Percentiles rank a stretch among this genome's conserved stretches.
phyloP scores from a whole-genome alignment of 2,888 invertebrate genomes.

The Chrysodeixis includens region DNA sequence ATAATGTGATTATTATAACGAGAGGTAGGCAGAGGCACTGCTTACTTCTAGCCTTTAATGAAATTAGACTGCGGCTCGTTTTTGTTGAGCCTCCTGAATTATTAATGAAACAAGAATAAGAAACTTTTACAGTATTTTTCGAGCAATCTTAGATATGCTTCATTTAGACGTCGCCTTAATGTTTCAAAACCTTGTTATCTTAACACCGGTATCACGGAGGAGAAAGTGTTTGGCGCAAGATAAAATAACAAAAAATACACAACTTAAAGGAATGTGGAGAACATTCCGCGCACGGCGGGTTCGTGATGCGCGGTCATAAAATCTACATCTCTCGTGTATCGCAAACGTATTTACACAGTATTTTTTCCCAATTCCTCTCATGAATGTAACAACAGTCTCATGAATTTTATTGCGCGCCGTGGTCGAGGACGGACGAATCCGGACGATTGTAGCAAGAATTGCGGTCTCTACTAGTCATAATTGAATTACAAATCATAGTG shows the following conservation, averaged over 20 bases:
- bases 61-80: conserved; percentile 43
- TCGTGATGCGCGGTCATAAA: conserved; percentile 58
- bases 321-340: conserved; percentile 65
- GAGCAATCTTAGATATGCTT: conserved; percentile 47
- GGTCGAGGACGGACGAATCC: conserved; percentile 59
- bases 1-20: conserved; percentile 40
- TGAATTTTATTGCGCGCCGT: conserved; percentile 72
- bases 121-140: conserved; percentile 49
- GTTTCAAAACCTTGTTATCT: conserved; percentile 55
- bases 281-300: conserved; percentile 31
- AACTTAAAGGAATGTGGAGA: conserved; percentile 16
- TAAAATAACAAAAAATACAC: conserved; percentile 41
- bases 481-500: conserved; percentile 72
- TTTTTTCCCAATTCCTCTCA: conserved; percentile 67
- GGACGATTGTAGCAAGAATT: conserved; percentile 61
- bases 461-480: conserved; percentile 66
- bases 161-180: conserved; percentile 46
- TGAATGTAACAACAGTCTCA: conserved; percentile 70
- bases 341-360: conserved; percentile 64
- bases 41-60: conserved; percentile 44
- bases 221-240: conserved; percentile 37
- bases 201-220: conserved; percentile 46
- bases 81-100: conserved; percentile 49
- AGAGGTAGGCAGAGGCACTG: conserved; percentile 37
- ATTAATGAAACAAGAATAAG: conserved; percentile 53